Base-by-base conservation (phyloP, 2,797 vertebrate genomes). In the Selene dorsalis region DNA sequence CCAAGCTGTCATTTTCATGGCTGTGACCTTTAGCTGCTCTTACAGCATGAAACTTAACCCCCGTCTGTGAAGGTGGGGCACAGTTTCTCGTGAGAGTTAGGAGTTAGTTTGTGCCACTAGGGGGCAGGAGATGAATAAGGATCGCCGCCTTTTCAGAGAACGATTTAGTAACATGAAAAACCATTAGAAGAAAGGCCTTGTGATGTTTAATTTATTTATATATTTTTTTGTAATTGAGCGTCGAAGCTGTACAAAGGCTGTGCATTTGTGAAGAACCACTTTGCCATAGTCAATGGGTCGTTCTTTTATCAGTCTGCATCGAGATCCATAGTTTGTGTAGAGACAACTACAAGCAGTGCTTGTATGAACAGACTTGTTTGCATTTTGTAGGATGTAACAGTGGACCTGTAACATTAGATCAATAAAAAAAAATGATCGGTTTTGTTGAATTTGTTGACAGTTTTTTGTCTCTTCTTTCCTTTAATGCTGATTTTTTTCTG, bases 361-460 rank as follows among this genome's bases (percentile, higher is more conserved):
- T 90, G 90, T 89, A 81, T 60, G 56, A 75, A 84, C 64, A 82
- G 52, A 84, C 20, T 38, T 18, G 65, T 82, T 87, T 84, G 74
- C 83, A 65, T 87, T 90, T 89, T 90, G 83, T 91, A 89, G 84
- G 73, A 84, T 87, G 84, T 82, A 62, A 87, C 87, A 84, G 84
- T 87, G 82, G 75, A 90, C 59, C 80, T 89, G 84, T 89, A 87
- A 85, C 67, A 83, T 86, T 79, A 84, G 77, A 56, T 86, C 77
- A 93, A 89, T 92, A 92, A 94, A 35, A 92, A 93, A 35, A 93
- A 82, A 79, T 59, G 28, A 77, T 74, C n/a, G n/a, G 13, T 70
- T 86, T 87, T 84, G 59, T 78, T 76, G 43, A 75, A 4, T 58
- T 9, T 4, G 26, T 13, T 4, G 26, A 6, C 18, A 3, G 6